These are phyloP conservation scores for Alauda arvensis DNA, from an alignment of 2,797 vertebrate genomes.

Conservation along the genomic window DNA sequence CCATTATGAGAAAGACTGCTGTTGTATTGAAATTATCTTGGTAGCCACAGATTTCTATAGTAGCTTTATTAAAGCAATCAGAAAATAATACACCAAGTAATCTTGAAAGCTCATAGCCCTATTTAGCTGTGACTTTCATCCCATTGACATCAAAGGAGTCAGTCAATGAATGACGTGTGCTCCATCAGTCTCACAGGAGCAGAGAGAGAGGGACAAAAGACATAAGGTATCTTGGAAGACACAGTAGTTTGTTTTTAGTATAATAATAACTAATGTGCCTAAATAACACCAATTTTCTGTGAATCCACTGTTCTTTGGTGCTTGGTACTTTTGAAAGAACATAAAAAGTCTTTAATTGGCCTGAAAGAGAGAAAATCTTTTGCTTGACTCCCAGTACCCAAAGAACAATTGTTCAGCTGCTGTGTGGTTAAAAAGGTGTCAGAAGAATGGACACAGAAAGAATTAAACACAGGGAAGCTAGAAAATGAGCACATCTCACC, in stretches of 20 bases:
- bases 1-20: neutral
- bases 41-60: neutral
- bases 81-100: slow-evolving; percentile 1
- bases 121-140: slow-evolving; percentile 12
- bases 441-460: neutral
- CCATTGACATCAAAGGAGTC: slow-evolving; percentile 22
- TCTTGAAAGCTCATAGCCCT: neutral
- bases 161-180: neutral
- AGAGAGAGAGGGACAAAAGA: neutral
- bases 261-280: neutral
- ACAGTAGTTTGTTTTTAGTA: neutral
- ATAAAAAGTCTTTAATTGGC: neutral
- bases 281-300: neutral
- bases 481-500: neutral
- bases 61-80: slow-evolving; percentile 13
- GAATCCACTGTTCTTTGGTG: neutral
- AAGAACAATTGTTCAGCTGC: neutral
- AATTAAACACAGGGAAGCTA: neutral
- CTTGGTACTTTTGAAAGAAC: neutral
- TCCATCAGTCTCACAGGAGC: neutral
- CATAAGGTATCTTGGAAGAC: neutral
- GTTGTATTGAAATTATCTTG: neutral
- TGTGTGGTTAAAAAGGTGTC: neutral
- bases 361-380: neutral
- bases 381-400: neutral